These are phyloP conservation scores for Patella vulgata DNA, from an alignment of 1,140 invertebrate species.

Conservation along the genomic window DNA sequence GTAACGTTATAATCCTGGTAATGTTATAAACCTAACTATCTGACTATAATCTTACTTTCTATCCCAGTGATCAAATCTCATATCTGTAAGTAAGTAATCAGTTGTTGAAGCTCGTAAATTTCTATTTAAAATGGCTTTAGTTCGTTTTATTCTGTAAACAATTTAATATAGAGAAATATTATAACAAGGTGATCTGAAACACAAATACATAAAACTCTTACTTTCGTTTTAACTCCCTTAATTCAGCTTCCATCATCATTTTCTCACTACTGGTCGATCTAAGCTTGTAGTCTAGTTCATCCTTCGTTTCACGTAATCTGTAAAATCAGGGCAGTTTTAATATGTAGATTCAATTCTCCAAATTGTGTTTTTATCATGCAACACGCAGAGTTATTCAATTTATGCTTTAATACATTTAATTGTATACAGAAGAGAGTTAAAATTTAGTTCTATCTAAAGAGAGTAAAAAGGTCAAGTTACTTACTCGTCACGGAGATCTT, in stretches of 20 bases:
- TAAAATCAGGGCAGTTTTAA: constrained; percentile 21
- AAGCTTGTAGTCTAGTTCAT: constrained; percentile 56
- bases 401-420: not conserved
- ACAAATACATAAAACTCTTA: constrained; percentile 39
- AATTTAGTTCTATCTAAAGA: not conserved
- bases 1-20: too few relatives aligned
- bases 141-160: constrained; percentile 29
- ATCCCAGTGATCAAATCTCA: constrained; percentile 40
- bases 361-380: too few relatives aligned
- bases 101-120: constrained; percentile 38
- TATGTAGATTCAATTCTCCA: too few relatives aligned
- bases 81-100: constrained; percentile 48
- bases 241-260: constrained; percentile 63
- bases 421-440: not conserved
- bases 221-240: constrained; percentile 59
- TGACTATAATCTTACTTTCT: constrained; percentile 44
- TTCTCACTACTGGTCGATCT: constrained; percentile 60
- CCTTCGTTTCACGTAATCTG: constrained; percentile 58
- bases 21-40: too few relatives aligned
- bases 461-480: constrained; percentile 24
- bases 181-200: not conserved
- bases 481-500: constrained; percentile 63
- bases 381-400: too few relatives aligned
- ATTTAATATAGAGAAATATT: constrained; percentile 11
- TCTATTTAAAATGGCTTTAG: constrained; percentile 41